Base-by-base conservation (phyloP, 2,113 vertebrate species). In the Salminus brasiliensis region DNA sequence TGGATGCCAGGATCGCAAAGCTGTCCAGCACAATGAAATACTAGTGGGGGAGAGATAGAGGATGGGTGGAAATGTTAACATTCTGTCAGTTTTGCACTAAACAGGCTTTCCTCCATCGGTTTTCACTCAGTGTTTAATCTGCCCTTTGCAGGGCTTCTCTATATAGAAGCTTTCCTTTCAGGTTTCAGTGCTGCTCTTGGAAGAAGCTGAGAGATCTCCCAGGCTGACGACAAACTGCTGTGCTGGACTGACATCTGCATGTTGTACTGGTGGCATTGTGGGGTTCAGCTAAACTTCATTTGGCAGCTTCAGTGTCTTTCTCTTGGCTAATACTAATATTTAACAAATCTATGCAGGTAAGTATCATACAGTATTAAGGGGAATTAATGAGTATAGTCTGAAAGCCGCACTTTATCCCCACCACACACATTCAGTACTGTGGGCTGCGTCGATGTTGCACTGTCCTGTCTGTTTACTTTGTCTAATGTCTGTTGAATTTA, bases 81-180 rank as follows among this genome's bases (percentile, higher is more conserved):
- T 76, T 78, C 74, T 85, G 69, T 81, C 84, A 83, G 80, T 55
- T 53, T 43, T 29, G 43, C 79, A 76, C 52, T 85, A 76, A 86
- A 84, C 80, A 69, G 73, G 34, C 81, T 25, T 15, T 74, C 30
- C 65, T 60, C 32, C 11, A 16, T 41, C 5, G 23, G 27, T 32
- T 63, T 52, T 75, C 32, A n/a, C 36, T 68, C 41, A 63, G 30
- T 57, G 45, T 67, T 65, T 77, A 63, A 82, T 81, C 78, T 83
- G 78, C 45, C n/a, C 29, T 86, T 77, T 84, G 70, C 76, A 60
- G 55, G 29, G 29, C n/a, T 57, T 70, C 59, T 83, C 47, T 36
- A n/a, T 49, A n/a, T 47, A 32, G 59, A 30, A 57, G n/a, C 43
- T 67, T 4, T 39, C n/a, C 29, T 3, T 60, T 36, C 15, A 66